phyloP scores from a whole-genome alignment of 2,888 invertebrate species.

The Darwinula stevensoni region DNA sequence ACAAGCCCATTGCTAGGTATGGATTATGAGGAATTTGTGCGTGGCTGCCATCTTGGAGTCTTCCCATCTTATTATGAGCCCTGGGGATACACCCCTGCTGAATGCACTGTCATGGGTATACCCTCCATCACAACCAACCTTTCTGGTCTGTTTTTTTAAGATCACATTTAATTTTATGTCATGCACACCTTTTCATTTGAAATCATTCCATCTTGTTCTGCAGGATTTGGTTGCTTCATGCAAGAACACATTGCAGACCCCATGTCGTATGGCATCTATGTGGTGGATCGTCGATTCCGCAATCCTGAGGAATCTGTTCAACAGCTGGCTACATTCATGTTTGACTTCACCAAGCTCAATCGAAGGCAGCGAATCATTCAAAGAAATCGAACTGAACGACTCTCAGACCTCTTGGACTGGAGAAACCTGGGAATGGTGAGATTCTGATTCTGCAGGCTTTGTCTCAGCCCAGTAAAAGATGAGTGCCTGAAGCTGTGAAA shows the following conservation, averaged over 20 bases:
- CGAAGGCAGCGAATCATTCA: constrained; percentile 91
- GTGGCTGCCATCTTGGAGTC: constrained; percentile 94
- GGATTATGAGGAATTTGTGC: constrained; percentile 96
- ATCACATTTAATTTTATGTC: not conserved
- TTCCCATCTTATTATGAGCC: constrained; percentile 99
- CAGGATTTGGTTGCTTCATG: constrained; percentile 94
- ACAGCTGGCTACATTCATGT: constrained; percentile 70
- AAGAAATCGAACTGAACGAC: constrained; percentile 80
- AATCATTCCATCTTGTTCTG: too few relatives aligned
- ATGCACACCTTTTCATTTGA: not conserved
- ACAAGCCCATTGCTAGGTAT: constrained; percentile 91
- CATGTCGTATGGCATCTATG: constrained; percentile 91
- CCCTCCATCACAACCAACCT: constrained; percentile 93
- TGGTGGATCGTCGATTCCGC: constrained; percentile 76
- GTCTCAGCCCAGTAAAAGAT: not conserved
- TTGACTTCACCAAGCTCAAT: constrained; percentile 60
- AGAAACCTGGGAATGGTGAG: constrained; percentile 82
- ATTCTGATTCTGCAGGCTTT: too few relatives aligned
- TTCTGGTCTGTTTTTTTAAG: constrained; percentile 47
- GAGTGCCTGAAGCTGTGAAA: constrained; percentile 3
- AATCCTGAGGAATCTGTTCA: constrained; percentile 66
- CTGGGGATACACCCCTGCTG: constrained; percentile 98
- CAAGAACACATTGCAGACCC: constrained; percentile 91
- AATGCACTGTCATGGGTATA: constrained; percentile 99
- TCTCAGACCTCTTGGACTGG: constrained; percentile 94